Percentiles rank a stretch among this genome's conserved stretches.
These are phyloP conservation scores for Episyrphus balteatus DNA, from an alignment of 1,140 invertebrate genomes.

Conservation along the genomic window DNA sequence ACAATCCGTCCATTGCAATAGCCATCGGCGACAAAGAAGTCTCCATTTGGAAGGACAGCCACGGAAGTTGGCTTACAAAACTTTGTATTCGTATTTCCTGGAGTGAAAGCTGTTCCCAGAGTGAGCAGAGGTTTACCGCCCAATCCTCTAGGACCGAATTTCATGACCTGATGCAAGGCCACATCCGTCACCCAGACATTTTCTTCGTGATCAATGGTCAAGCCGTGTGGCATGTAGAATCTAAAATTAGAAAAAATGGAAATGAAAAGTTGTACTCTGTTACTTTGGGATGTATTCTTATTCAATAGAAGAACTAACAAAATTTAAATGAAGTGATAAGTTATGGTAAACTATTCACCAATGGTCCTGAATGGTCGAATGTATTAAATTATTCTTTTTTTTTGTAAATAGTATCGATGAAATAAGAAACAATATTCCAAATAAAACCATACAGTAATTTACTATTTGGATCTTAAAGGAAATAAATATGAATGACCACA, in stretches of 20 bases:
- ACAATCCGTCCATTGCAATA: constrained; percentile 89
- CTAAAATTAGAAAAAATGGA: constrained; percentile 39
- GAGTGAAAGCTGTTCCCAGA: constrained; percentile 54
- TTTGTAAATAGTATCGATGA: too few species aligned
- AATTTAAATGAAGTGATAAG: too few species aligned
- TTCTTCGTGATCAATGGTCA: constrained; percentile 69
- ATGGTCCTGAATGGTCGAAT: too few species aligned
- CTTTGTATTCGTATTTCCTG: constrained; percentile 63
- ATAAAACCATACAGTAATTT: too few species aligned
- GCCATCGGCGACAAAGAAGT: constrained; percentile 89
- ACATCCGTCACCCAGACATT: constrained; percentile 87
- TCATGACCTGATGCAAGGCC: constrained; percentile 85
- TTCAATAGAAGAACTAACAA: too few species aligned
- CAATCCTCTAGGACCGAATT: constrained; percentile 44
- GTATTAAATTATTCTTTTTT: too few species aligned
- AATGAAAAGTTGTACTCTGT: too few species aligned
- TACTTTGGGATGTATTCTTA: too few species aligned
- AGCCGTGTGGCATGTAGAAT: constrained; percentile 89
- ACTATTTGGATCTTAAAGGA: too few species aligned
- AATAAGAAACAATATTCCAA: too few species aligned
- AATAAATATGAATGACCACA: too few species aligned
- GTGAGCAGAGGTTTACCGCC: constrained; percentile 35
- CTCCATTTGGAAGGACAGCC: constrained; percentile 67
- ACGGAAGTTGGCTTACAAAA: constrained; percentile 94
- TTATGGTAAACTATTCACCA: too few species aligned